These are phyloP conservation scores for Ephialtes manifestator DNA, from an alignment of 2,888 invertebrate genomes.

Conservation along the genomic window DNA sequence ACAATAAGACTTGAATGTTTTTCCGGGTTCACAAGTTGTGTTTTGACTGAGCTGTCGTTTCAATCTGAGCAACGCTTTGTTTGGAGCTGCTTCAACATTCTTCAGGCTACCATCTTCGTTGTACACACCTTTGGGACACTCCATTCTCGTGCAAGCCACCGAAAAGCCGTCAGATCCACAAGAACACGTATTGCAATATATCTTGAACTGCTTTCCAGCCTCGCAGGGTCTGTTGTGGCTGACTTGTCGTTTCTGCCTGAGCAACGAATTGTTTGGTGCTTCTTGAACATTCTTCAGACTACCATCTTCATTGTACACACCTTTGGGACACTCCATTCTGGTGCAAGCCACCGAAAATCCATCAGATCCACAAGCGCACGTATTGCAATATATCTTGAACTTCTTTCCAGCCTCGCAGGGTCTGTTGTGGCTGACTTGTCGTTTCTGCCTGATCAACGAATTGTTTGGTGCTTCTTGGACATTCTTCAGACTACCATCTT, in stretches of 20 bases:
- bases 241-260: background rate
- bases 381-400: constrained; percentile 87
- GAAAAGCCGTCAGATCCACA: too few species aligned
- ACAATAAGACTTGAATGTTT: background rate
- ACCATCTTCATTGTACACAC: constrained; percentile 54
- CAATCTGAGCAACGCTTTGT: background rate
- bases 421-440: background rate
- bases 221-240: too few species aligned
- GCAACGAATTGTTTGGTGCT: background rate
- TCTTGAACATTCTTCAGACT: background rate
- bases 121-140: too few species aligned
- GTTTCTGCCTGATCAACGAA: background rate
- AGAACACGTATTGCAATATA: too few species aligned
- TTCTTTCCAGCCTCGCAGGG: constrained; percentile 48
- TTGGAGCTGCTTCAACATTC: background rate
- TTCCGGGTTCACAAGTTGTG: background rate
- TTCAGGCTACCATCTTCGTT: constrained; percentile 68
- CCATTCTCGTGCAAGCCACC: too few species aligned
- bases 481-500: constrained; percentile 62
- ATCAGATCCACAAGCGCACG: constrained; percentile 87
- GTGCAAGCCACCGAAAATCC: constrained; percentile 79
- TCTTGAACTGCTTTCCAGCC: too few species aligned
- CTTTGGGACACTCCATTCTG: constrained; percentile 17
- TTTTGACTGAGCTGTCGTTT: background rate
- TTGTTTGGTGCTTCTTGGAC: background rate